A percentile compares a stretch with the other conserved stretches of the same genome.
phyloP scores from a whole-genome alignment of 1,140 invertebrate species.

The Orussus abietinus region DNA sequence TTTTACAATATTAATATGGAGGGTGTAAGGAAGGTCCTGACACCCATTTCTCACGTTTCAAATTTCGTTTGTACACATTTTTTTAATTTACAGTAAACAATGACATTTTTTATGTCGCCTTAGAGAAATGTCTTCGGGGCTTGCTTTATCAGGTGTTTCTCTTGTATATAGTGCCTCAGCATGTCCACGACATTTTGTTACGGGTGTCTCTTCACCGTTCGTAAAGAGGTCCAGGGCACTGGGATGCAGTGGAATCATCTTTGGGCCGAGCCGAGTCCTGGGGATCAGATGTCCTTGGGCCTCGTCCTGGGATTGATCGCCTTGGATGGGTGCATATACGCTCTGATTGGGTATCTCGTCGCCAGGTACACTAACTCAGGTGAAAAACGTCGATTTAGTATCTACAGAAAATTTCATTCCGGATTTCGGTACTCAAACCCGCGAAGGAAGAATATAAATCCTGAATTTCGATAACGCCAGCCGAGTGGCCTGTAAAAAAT shows the following conservation, averaged over 20 bases:
- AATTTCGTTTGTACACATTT: too few species aligned
- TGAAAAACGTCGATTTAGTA: conserved; percentile 17
- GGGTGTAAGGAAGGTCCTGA: too few species aligned
- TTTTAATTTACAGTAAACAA: too few species aligned
- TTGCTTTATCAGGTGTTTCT: conserved; percentile 1
- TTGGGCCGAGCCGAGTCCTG: conserved; percentile 50
- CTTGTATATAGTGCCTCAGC: conserved; percentile 51
- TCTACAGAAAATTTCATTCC: not conserved
- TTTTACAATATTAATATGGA: too few species aligned
- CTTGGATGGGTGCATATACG: conserved; percentile 44
- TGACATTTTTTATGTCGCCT: not conserved
- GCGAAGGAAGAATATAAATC: too few species aligned
- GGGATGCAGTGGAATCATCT: conserved; percentile 51
- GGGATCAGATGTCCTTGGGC: conserved; percentile 53
- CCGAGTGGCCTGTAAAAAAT: too few species aligned
- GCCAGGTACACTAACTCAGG: conserved; percentile 42
- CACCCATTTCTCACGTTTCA: too few species aligned
- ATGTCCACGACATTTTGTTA: conserved; percentile 65
- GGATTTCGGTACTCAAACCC: too few species aligned
- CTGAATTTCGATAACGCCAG: too few species aligned
- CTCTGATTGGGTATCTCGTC: conserved; percentile 38
- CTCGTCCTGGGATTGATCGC: conserved; percentile 40
- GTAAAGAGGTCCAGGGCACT: conserved; percentile 58
- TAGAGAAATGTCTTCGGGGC: conserved; percentile 3
- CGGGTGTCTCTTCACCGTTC: conserved; percentile 57